phyloP scores from a whole-genome alignment of 2,888 invertebrate species.

The Vanessa cardui region DNA sequence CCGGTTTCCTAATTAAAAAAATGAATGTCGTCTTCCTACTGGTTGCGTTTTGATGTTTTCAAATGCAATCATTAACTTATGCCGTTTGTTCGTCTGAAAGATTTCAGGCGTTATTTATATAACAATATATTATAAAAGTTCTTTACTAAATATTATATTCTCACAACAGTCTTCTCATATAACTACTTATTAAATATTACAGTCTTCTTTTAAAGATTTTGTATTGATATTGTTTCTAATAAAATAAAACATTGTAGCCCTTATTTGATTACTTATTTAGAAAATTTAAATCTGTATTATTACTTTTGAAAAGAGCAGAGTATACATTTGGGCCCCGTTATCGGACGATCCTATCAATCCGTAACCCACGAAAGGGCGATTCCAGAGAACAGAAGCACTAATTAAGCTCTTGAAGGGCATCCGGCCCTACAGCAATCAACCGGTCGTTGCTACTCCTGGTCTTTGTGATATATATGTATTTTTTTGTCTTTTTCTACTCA shows the following conservation, averaged over 20 bases:
- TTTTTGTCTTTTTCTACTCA: constrained; percentile 29
- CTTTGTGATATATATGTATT: constrained; percentile 44
- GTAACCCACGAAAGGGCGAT: constrained; percentile 34
- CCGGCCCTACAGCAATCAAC: constrained; percentile 66
- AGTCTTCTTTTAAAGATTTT: no score
- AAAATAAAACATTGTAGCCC: no score
- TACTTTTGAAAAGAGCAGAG: neutral
- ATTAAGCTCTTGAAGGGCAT: constrained; percentile 66
- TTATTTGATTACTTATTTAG: no score
- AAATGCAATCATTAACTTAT: constrained; percentile 21
- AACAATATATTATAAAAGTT: neutral
- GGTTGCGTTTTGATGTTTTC: constrained; percentile 35
- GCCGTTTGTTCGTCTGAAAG: constrained; percentile 8
- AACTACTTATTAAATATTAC: no score
- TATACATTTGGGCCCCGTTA: constrained; percentile 13
- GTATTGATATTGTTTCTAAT: no score
- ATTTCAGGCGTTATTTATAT: constrained; percentile 6
- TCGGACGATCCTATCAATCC: constrained; percentile 25
- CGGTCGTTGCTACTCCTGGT: constrained; percentile 69
- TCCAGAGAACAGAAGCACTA: constrained; percentile 47
- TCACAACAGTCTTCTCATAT: no score
- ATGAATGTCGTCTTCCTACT: constrained; percentile 56
- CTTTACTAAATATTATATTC: neutral
- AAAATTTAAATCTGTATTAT: neutral
- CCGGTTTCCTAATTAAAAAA: constrained; percentile 81